phyloP scores from a whole-genome alignment of 2,113 vertebrate genomes.

The Sclerurus mexicanus region DNA sequence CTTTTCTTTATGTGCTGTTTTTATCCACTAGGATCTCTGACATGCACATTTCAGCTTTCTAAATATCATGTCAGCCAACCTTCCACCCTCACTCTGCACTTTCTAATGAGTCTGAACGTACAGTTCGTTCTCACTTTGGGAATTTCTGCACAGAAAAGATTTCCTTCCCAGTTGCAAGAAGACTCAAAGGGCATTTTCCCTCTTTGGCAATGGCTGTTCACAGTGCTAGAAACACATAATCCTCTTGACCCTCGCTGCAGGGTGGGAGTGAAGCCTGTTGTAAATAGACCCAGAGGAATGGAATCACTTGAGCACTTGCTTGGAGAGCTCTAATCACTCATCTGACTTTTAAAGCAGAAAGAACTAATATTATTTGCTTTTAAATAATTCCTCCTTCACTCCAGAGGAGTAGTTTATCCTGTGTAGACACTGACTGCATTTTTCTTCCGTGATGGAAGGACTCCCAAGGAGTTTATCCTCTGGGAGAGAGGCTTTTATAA shows the following conservation, averaged over 20 bases:
- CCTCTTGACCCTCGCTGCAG: not conserved
- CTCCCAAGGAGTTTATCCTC: not conserved
- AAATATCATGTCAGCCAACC: not conserved
- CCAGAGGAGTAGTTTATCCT: not conserved
- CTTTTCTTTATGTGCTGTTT: not conserved
- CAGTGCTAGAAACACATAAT: not conserved
- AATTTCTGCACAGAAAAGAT: not conserved
- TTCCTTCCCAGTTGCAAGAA: not conserved
- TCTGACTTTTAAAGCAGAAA: not conserved
- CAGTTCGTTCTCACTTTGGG: not conserved
- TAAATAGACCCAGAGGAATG: not conserved
- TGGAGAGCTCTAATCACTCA: not conserved
- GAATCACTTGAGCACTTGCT: not conserved
- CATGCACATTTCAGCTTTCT: not conserved
- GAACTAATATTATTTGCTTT: not conserved
- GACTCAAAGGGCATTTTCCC: not conserved
- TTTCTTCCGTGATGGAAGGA: not conserved
- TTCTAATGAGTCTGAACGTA: not conserved
- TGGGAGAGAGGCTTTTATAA: not conserved
- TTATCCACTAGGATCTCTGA: not conserved
- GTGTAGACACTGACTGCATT: not conserved
- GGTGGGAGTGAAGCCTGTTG: not conserved
- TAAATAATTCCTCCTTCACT: not conserved
- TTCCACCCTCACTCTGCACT: not conserved
- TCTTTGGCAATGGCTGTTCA: not conserved